Base-by-base conservation (phyloP, 2,113 vertebrate genomes). In the Salminus brasiliensis region DNA sequence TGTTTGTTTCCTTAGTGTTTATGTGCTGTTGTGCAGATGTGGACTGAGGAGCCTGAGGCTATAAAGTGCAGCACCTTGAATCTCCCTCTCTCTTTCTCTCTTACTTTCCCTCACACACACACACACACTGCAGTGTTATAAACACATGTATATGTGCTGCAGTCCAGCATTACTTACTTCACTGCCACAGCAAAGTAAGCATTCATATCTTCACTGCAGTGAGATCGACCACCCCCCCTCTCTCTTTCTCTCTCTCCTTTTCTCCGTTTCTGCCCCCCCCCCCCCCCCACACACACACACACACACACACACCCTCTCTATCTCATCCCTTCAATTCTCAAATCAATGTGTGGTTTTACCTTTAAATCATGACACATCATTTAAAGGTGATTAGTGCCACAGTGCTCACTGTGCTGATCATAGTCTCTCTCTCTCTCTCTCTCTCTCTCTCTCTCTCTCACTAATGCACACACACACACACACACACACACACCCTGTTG, bases 101-200 rank as follows among this genome's bases (percentile, higher is more conserved):
- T 65, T 13, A 0, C 59, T 62, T 30, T 34, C 72, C 63, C 47
- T 57, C 9, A 49, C 74, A 74, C 27, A 80, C 45, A 63, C 47
- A 81, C 29, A 80, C 53, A 71, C 71, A 76, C 57, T 70, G 65
- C 72, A 70, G 79, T 69, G 72, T 75, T 59, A 34, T 62, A 62
- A 60, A 62, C 65, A 81, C 60, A 36, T n/a, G n/a, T n/a, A n/a
- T 55, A 69, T 81, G 53, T 74, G 57, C 66, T 81, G 67, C 74
- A 81, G 66, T 72, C 80, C 60, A 62, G n/a, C 29, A 55, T 49
- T 55, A 55, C 23, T 16, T 68, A 13, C 57, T 36, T 72, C 12
- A 63, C 32, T 80, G 25, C 68, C 18, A 27, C 36, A 45, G 39
- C 60, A 77, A 62, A 66, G 36, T 78, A 30, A 59, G 72, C 36